phyloP scores from a whole-genome alignment of 2,888 invertebrate genomes.

The Crematogaster levior region DNA sequence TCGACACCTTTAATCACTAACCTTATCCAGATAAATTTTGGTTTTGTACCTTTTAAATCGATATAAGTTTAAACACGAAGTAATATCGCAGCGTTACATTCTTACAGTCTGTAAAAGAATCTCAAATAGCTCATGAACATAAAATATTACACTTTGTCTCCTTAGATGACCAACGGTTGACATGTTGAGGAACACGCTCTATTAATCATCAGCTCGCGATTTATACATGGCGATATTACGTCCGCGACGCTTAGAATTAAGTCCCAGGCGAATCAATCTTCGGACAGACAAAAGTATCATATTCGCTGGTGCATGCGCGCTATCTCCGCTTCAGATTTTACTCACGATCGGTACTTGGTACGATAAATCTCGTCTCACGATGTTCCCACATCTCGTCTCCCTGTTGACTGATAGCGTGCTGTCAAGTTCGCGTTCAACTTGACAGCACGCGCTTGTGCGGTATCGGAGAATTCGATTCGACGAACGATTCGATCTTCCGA shows the following conservation, averaged over 20 bases:
- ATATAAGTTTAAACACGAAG: neutral
- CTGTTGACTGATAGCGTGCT: conserved; percentile 56
- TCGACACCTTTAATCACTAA: conserved; percentile 20
- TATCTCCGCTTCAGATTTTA: conserved; percentile 48
- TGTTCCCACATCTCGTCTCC: conserved; percentile 34
- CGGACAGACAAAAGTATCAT: conserved; percentile 27
- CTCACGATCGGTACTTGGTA: conserved; percentile 30
- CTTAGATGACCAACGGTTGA: conserved; percentile 8
- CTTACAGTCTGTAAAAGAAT: neutral
- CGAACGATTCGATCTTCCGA: conserved; percentile 54
- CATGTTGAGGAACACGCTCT: conserved; percentile 2
- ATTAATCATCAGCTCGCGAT: conserved; percentile 45
- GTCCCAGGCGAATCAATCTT: conserved; percentile 38
- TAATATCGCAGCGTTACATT: neutral
- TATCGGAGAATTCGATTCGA: conserved; percentile 39
- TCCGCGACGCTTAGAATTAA: conserved; percentile 43
- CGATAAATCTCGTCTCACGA: conserved; percentile 57
- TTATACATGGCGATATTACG: conserved; percentile 30
- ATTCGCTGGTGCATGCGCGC: neutral
- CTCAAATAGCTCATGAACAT: conserved; percentile 33
- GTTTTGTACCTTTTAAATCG: conserved; percentile 22
- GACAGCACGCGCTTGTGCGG: conserved; percentile 48
- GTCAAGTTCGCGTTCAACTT: conserved; percentile 60
- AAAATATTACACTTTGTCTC: conserved; percentile 43
- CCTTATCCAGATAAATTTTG: conserved; percentile 54